These are phyloP conservation scores for Hydroisotoma schaefferi DNA, from an alignment of 2,888 invertebrate species.

Conservation along the genomic window DNA sequence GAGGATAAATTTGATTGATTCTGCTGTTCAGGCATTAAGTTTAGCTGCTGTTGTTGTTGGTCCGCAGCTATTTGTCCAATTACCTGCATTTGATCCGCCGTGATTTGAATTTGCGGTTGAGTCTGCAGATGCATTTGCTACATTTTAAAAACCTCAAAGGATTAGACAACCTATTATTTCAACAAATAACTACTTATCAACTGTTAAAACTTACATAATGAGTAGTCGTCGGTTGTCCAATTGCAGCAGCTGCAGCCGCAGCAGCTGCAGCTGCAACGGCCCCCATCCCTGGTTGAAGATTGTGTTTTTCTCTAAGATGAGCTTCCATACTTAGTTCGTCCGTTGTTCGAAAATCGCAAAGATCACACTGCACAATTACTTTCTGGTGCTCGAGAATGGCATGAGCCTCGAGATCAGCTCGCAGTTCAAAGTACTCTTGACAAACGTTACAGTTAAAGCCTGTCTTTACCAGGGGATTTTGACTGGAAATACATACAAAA, in stretches of 20 bases:
- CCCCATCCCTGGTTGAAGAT: conserved; percentile 47
- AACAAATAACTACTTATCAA: not conserved
- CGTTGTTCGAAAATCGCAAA: conserved; percentile 50
- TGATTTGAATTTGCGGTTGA: conserved; percentile 9
- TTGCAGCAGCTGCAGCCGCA: conserved; percentile 45
- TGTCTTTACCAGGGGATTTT: conserved; percentile 48
- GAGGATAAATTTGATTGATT: not conserved
- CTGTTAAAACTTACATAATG: conserved; percentile 21
- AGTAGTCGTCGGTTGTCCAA: conserved; percentile 21
- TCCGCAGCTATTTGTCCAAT: not conserved
- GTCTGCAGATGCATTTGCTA: conserved; percentile 17
- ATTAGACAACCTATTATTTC: not conserved
- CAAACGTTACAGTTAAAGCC: conserved; percentile 50
- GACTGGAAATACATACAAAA: conserved; percentile 26
- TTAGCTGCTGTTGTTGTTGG: not conserved
- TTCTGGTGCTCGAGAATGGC: conserved; percentile 50
- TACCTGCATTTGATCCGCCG: not conserved
- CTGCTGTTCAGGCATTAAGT: not conserved
- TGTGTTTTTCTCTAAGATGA: conserved; percentile 50
- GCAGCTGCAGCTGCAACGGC: conserved; percentile 46
- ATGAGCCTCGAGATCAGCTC: conserved; percentile 50
- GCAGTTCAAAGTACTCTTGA: conserved; percentile 49
- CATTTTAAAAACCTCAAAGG: not conserved
- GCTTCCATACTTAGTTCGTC: conserved; percentile 50
- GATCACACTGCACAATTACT: conserved; percentile 50